Evolutionary conservation across 2,888 invertebrate genomes (phyloP).

Genomic region (Herminia tarsipennalis): DNA sequence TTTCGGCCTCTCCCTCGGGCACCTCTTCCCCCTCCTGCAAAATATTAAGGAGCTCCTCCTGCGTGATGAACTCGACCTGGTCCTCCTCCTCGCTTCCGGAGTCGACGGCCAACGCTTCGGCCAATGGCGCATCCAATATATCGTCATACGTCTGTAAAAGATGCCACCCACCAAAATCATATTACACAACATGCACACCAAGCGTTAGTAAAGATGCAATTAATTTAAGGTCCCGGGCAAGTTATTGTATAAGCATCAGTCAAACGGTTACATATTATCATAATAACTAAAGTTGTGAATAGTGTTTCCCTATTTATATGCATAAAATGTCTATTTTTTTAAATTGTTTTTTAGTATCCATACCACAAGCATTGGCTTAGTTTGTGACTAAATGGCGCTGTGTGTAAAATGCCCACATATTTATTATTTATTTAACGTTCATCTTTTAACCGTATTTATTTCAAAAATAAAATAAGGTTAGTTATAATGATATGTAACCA

Average conservation of each 20-base stretch:
- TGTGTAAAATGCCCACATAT: not conserved
- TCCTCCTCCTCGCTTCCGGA: conserved; percentile 1
- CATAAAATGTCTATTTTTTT: not conserved
- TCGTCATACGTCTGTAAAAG: not conserved
- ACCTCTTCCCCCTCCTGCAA: not conserved
- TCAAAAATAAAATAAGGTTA: not conserved
- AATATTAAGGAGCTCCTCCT: not conserved
- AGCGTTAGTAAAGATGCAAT: not conserved
- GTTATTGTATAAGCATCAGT: conserved; percentile 1
- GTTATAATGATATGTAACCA: not conserved
- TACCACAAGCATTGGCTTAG: not conserved
- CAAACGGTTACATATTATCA: not conserved
- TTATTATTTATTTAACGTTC: not conserved
- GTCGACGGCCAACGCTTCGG: conserved; percentile 2
- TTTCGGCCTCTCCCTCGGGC: not conserved
- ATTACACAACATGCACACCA: not conserved
- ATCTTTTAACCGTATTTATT: not conserved
- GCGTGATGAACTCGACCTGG: not conserved
- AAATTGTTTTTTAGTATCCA: not conserved
- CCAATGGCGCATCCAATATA: not conserved
- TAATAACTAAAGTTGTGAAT: not conserved
- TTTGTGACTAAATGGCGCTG: not conserved
- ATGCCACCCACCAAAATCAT: not conserved
- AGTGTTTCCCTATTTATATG: not conserved
- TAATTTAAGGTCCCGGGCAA: not conserved